phyloP scores from a whole-genome alignment of 2,113 vertebrate species.

The Uropsilus gracilis region DNA sequence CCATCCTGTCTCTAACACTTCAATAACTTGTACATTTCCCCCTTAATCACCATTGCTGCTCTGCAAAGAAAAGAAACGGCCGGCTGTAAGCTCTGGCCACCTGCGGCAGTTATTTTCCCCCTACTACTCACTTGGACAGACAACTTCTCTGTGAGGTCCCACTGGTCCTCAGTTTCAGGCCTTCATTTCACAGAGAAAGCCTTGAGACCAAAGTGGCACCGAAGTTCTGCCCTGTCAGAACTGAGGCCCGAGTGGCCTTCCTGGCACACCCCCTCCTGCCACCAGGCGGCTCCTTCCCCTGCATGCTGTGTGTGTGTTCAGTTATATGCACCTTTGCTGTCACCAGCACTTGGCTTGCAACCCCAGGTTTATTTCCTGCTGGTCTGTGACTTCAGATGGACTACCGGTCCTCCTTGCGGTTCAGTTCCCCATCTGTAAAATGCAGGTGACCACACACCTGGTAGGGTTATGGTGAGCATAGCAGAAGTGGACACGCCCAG shows the following conservation, averaged over 20 bases:
- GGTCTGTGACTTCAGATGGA: neutral
- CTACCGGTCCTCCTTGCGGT: neutral
- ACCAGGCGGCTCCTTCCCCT: neutral
- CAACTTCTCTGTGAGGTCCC: constrained; percentile 33
- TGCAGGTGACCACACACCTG: neutral
- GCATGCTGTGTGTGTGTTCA: neutral
- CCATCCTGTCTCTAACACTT: constrained; percentile 56
- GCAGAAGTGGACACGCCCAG: neutral
- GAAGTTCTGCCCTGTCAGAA: neutral
- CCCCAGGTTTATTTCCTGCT: neutral
- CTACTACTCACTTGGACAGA: neutral
- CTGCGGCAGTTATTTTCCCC: constrained; percentile 17
- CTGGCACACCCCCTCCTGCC: neutral
- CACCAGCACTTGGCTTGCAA: neutral
- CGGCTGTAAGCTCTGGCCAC: constrained; percentile 38
- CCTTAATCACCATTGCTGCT: constrained; percentile 44
- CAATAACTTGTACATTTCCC: constrained; percentile 59
- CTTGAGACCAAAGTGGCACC: neutral
- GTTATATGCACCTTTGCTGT: neutral
- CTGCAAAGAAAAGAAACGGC: constrained; percentile 46
- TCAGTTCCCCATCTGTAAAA: neutral
- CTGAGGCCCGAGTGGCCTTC: neutral
- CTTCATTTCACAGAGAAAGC: neutral
- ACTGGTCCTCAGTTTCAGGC: constrained; percentile 1
- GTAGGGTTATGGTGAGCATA: neutral